Percentiles rank a stretch among this genome's conserved stretches.
phyloP scores from a whole-genome alignment of 2,113 vertebrate genomes.

The Anser brachyrhynchus region DNA sequence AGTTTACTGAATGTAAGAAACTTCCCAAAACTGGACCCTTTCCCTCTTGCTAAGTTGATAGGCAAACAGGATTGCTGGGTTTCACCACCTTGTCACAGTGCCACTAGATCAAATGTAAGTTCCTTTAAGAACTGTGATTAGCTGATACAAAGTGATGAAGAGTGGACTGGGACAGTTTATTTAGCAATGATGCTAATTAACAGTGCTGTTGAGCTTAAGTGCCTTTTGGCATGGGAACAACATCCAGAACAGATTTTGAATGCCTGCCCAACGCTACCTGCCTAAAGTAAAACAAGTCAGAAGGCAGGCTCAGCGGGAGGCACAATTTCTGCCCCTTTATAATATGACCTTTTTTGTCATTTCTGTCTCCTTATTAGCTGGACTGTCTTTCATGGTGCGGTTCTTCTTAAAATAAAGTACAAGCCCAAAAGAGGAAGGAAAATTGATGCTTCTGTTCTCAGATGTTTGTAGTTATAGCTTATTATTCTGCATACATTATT shows the following conservation, averaged over 20 bases:
- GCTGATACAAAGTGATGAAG: not conserved
- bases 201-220: not conserved
- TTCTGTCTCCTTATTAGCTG: not conserved
- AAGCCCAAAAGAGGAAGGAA: not conserved
- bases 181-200: conserved; percentile 26
- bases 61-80: not conserved
- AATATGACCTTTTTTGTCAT: not conserved
- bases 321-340: not conserved
- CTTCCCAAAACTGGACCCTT: not conserved
- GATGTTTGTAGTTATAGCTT: not conserved
- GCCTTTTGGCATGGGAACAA: not conserved
- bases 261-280: not conserved
- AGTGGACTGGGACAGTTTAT: not conserved
- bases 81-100: not conserved
- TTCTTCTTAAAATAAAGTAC: not conserved
- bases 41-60: not conserved
- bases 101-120: not conserved
- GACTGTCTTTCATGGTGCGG: not conserved
- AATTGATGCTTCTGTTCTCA: not conserved
- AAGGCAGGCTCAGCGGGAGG: not conserved
- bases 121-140: conserved; percentile 21
- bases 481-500: conserved; percentile 32
- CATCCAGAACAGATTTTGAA: not conserved
- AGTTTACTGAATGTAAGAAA: not conserved
- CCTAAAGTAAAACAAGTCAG: not conserved